Conservation (phyloP, 2,888 invertebrate species). For the Cataglyphis rosenhaueri region DNA sequence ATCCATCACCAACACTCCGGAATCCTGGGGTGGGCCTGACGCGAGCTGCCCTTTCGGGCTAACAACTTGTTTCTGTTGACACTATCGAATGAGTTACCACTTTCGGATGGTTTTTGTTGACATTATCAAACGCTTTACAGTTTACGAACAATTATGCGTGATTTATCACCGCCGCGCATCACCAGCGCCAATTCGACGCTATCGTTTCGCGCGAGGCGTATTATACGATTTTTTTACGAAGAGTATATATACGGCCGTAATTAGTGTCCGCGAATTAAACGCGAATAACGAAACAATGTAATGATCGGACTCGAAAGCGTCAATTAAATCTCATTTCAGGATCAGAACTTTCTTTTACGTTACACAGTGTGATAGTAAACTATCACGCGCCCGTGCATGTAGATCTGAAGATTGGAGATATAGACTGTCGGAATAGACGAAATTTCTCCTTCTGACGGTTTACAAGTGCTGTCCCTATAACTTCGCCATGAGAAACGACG, state of each 20-base stretch:
- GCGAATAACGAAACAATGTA: conserved; percentile 4
- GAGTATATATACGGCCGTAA: neutral
- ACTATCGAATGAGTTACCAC: conserved; percentile 75
- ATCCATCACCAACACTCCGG: conserved; percentile 77
- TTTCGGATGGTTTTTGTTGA: conserved; percentile 75
- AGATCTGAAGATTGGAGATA: conserved; percentile 47
- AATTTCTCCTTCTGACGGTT: conserved; percentile 61
- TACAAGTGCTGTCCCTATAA: conserved; percentile 69
- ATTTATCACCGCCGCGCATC: conserved; percentile 64
- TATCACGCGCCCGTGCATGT: conserved; percentile 27
- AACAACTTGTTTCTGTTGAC: conserved; percentile 77
- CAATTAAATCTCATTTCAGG: conserved; percentile 49
- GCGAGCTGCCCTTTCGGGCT: conserved; percentile 72
- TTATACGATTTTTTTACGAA: conserved; percentile 17
- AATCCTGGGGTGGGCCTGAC: conserved; percentile 75
- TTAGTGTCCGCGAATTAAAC: neutral
- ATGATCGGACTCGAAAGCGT: conserved; percentile 29
- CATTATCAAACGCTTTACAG: conserved; percentile 74
- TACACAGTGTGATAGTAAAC: conserved; percentile 15
- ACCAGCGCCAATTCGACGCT: conserved; percentile 32
- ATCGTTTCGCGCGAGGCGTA: neutral
- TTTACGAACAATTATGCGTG: conserved; percentile 71
- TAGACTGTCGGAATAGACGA: conserved; percentile 48
- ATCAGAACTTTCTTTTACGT: conserved; percentile 19
- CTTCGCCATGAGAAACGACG: conserved; percentile 62